Evolutionary conservation across 2,888 invertebrate genomes (phyloP), one percentile per base, ranked within the genome.

Genomic region (Ectemnius continuus): DNA sequence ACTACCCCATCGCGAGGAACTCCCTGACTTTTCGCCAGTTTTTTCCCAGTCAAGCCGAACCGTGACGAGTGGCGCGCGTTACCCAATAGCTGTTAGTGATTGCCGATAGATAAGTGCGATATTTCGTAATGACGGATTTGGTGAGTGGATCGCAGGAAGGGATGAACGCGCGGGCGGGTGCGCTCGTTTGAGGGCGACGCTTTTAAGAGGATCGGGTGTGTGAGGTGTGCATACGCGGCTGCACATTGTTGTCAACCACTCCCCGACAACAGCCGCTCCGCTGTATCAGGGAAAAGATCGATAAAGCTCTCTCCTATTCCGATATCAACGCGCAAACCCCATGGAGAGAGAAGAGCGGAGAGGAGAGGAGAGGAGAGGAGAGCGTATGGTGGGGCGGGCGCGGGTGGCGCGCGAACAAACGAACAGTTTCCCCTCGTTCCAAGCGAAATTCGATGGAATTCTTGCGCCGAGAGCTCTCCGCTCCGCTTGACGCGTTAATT

Each of bases 261-360:
- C 88, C 87, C 85, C 85, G 85, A 88, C 88, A 87, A 88, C 87
- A 86, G 87, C 84, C 86, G 83, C 85, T 84, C 85, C 80, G 82
- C 79, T 82, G 85, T 36, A 36, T 79, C 77, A 79, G 80, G 70
- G 75, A 76, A 36, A 69, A 81, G 87, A 88, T 88, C 88, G 87
- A 88, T 88, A 87, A 82, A 86, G 87, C 85, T 84, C 36, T 36
- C 36, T 36, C 86, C 85, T 87, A 87, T 87, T 83, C 83, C 86
- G 82, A 86, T 87, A 86, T 87, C 86, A 81, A 84, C 86, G 86
- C 84, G 80, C 82, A 82, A 86, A 86, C 84, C 86, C 87, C 84
- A 87, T 87, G 84, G 83, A n/a, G n/a, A n/a, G n/a, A n/a, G n/a
- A n/a, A n/a, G n/a, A n/a, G n/a, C n/a, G n/a, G n/a, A n/a, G n/a